Conservation (phyloP, 2,888 invertebrate genomes). For the Galerucella nymphaeae region DNA sequence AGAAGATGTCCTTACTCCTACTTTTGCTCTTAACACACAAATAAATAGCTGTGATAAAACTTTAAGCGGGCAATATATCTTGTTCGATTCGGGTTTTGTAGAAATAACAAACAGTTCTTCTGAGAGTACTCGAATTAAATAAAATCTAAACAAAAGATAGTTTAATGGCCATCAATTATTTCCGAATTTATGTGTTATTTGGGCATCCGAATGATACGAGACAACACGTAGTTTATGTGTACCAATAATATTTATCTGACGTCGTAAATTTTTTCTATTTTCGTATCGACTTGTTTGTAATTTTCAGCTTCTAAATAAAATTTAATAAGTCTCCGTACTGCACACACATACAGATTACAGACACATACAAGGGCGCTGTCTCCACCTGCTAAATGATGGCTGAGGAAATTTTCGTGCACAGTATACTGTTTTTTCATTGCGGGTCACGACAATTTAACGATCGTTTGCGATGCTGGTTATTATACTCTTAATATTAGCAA, state of each 20-base stretch:
- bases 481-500: background rate
- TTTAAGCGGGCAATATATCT: background rate
- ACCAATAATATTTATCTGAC: slow-evolving; percentile 40
- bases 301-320: background rate
- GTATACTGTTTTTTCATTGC: background rate
- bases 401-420: background rate
- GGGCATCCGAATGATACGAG: slow-evolving; percentile 43
- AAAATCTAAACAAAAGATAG: slow-evolving; percentile 36
- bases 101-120: slow-evolving; percentile 40
- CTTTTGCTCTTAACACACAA: background rate
- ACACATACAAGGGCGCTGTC: background rate
- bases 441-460: slow-evolving; percentile 7
- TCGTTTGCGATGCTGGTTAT: slow-evolving; percentile 5
- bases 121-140: slow-evolving; percentile 36
- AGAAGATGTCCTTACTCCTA: too few species aligned
- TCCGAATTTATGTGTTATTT: slow-evolving; percentile 44
- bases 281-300: slow-evolving; percentile 34
- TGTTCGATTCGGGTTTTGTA: slow-evolving; percentile 11
- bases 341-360: too few species aligned
- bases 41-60: background rate
- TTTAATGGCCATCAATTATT: slow-evolving; percentile 42
- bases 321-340: background rate
- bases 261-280: slow-evolving; percentile 38
- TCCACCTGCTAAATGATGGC: slow-evolving; percentile 1
- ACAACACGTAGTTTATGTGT: slow-evolving; percentile 42